phyloP scores from a whole-genome alignment of 2,113 vertebrate genomes.

The Poeciliopsis retropinna region DNA sequence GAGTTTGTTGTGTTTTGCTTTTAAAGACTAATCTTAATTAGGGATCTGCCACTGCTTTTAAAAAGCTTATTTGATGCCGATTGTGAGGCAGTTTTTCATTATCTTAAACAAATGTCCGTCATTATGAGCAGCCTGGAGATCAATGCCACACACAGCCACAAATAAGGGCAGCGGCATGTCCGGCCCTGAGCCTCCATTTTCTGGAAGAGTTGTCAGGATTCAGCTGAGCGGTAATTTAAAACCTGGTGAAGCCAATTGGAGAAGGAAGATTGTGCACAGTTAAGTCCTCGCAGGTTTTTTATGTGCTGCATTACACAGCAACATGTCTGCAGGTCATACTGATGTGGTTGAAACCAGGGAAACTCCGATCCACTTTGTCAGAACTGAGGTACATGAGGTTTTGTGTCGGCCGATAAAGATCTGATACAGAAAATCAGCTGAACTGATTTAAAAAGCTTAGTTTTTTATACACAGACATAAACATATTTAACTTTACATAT shows the following conservation, averaged over 20 bases:
- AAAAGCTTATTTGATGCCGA: neutral
- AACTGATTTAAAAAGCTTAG: too few species aligned
- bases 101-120: slow-evolving; percentile 60
- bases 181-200: slow-evolving; percentile 3
- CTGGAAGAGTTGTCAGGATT: neutral
- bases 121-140: slow-evolving; percentile 13
- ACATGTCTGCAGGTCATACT: neutral
- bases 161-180: slow-evolving; percentile 10
- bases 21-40: neutral
- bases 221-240: neutral
- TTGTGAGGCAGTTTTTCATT: slow-evolving; percentile 44
- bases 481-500: too few species aligned
- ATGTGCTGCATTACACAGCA: neutral
- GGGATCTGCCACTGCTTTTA: neutral
- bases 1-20: neutral
- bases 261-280: slow-evolving; percentile 14
- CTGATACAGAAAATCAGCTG: too few species aligned
- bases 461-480: too few species aligned
- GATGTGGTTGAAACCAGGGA: neutral
- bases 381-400: too few species aligned
- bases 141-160: slow-evolving; percentile 3
- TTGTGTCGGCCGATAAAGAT: too few species aligned
- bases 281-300: too few species aligned
- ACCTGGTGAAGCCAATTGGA: neutral
- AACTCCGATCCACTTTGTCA: too few species aligned